These are phyloP conservation scores for Poeciliopsis prolifica DNA, from an alignment of 2,113 vertebrate genomes.

Conservation along the genomic window DNA sequence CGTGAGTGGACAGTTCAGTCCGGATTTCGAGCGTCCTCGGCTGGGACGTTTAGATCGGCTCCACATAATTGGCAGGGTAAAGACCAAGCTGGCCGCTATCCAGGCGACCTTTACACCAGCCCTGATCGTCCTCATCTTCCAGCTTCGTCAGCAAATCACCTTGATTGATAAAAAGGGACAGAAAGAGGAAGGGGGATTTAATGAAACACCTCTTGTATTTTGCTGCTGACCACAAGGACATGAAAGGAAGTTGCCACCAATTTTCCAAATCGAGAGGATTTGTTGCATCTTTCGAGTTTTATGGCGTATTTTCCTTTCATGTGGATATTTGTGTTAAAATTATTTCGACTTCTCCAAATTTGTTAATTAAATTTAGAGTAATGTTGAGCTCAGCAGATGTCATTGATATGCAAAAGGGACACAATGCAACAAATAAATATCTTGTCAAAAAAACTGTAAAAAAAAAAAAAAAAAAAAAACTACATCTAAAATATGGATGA, in stretches of 20 bases:
- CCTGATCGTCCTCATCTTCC: constrained; percentile 95
- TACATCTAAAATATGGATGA: too few species aligned
- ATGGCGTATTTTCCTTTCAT: neutral
- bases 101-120: constrained; percentile 97
- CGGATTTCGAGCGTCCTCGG: constrained; percentile 31
- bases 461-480: too few species aligned
- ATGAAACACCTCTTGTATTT: neutral
- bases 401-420: neutral
- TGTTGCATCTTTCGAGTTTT: neutral
- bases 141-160: constrained; percentile 95
- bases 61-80: constrained; percentile 96
- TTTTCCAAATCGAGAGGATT: neutral
- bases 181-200: constrained; percentile 7
- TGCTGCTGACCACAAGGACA: neutral
- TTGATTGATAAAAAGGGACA: constrained; percentile 59
- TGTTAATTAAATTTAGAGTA: neutral
- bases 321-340: neutral
- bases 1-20: constrained; percentile 62
- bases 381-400: neutral
- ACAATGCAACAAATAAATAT: neutral
- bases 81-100: constrained; percentile 92
- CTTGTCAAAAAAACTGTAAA: too few species aligned
- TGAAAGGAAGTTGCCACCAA: neutral
- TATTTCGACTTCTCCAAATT: neutral
- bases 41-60: constrained; percentile 82